Conservation (phyloP, 2,113 vertebrate species). For the Vulpes lagopus region DNA sequence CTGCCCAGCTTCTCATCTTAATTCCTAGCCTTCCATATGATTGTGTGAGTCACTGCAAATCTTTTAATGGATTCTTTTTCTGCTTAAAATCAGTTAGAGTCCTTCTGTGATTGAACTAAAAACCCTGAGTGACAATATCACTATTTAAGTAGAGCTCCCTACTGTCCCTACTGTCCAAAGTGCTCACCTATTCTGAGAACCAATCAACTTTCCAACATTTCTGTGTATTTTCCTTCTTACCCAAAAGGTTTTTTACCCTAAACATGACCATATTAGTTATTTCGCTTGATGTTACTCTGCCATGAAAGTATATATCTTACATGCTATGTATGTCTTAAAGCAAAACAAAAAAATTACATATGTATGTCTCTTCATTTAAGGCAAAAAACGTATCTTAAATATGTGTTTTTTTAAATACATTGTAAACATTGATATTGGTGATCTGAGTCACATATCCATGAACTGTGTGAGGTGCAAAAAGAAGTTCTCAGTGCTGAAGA, state of each 20-base stretch:
- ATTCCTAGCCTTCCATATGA: neutral
- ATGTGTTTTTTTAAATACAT: neutral
- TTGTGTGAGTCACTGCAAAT: neutral
- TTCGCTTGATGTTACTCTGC: neutral
- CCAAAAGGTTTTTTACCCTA: neutral
- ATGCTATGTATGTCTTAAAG: neutral
- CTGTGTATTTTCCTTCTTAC: neutral
- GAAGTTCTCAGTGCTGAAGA: neutral
- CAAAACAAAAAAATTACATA: neutral
- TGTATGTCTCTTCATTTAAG: neutral
- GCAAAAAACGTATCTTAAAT: neutral
- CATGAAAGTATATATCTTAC: neutral
- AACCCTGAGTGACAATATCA: neutral
- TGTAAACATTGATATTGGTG: neutral
- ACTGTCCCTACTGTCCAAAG: neutral
- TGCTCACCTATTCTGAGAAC: neutral
- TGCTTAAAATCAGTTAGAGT: neutral
- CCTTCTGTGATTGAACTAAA: conserved; percentile 23
- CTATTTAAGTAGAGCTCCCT: neutral
- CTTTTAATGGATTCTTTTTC: neutral
- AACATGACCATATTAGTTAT: neutral
- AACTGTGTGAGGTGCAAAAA: neutral
- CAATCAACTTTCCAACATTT: neutral
- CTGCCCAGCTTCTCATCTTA: neutral
- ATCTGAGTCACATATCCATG: neutral